Base-by-base conservation (phyloP, 1,140 invertebrate species). In the Linepithema humile region DNA sequence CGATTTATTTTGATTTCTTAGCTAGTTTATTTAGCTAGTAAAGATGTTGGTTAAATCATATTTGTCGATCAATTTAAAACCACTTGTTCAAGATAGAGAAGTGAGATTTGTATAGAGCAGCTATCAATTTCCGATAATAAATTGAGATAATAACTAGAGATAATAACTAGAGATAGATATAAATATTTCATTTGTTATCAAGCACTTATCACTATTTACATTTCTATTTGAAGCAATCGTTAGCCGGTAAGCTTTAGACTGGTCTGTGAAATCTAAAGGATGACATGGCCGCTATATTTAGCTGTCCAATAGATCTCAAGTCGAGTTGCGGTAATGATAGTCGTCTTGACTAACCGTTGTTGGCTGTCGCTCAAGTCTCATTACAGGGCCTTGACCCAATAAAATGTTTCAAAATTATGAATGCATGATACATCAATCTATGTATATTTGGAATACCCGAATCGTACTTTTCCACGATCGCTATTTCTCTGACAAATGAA, bases 301-400 rank as follows among this genome's bases (percentile, higher is more conserved):
- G 85, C 88, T 50, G 73, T 80, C 74, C 48, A 86, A 89, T 72
- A 89, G 80, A 84, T 82, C 29, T 53, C 43, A 48, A 67, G 50
- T 57, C 38, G 78, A 48, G 73, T 59, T 77, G 45, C 80, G 72
- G 48, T 53, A 64, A 83, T 55, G 77, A 83, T 83, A 73, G 67
- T 77, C 35, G 82, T 70, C 55, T 88, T 60, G 62, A 50, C 89
- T 73, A 77, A 59, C 15, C 83, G 84, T 83, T 85, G 70, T 87
- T 90, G 88, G 89, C 87, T 80, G 82, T 86, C 82, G 85, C 88
- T 90, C 88, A 90, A 91, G 85, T 78, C 85, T 86, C 65, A 67
- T 84, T 80, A 67, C 64, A 80, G 53, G 88, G 73, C 89, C 90
- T 90, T 90, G 90, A 90, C 89, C 89, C 83, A 85, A 86, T 89